Evolutionary conservation across 2,888 invertebrate species (phyloP), one percentile per base, ranked within the genome.

Genomic region (Agrochola circellaris): DNA sequence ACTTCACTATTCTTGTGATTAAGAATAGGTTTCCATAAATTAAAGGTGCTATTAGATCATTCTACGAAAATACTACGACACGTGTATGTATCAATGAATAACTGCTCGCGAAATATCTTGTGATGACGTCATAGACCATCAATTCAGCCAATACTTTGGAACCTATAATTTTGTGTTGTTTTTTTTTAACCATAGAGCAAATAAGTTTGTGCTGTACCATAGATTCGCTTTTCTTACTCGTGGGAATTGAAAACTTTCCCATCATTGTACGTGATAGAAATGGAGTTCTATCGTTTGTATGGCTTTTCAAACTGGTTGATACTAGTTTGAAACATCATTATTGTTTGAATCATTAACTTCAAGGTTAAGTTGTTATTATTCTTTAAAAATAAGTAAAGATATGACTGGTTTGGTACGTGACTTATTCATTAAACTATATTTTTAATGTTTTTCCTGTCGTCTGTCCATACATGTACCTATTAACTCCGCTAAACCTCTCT

Each of bases 81-180:
- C 88, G 79, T 84, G 81, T 74, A 67, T 75, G 77, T 75, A 77
- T 81, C 65, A 65, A 81, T 71, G 78, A 81, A 79, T 61, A 61
- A 76, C 67, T 72, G 51, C 56, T 66, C 34, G 74, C 75, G 34
- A 74, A 74, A 79, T 79, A 81, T 51, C 30, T 38, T 79, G 62
- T 72, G 77, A 84, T 94, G 92, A 93, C 94, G 93, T 93, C 93
- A 94, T 85, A 84, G 73, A 56, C 34, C 82, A 84, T 90, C 88
- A 88, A 90, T 90, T 93, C 91, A 88, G 85, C 89, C 83, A 85
- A 90, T 90, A 85, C 87, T 66, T 90, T 73, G 79, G 83, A 91
- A 92, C 90, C 88, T 90, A 90, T 92, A 89, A 89, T 89, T 90
- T 68, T 90, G 34, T 20, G 88, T 90, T 92, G 83, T 90, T 88